phyloP scores from a whole-genome alignment of 2,797 vertebrate species.

The Enteromius afrohamiltoni region DNA sequence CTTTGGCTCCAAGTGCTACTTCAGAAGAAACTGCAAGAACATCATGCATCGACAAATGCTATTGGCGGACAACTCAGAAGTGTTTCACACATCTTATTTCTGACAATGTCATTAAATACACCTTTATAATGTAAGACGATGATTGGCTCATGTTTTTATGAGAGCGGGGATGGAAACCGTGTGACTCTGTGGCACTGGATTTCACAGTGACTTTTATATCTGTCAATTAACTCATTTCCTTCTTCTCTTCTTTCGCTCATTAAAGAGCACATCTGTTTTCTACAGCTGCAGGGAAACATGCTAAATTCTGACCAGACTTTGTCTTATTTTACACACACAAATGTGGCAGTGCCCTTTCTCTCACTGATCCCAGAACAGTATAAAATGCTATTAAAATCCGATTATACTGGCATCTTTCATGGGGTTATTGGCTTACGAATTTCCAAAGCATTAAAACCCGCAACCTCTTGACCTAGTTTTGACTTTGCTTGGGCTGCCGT shows the following conservation, averaged over 20 bases:
- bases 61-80: neutral
- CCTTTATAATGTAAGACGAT: slow-evolving; percentile 25
- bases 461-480: slow-evolving; percentile 53
- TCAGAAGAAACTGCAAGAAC: neutral
- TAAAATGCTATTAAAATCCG: slow-evolving; percentile 43
- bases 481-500: slow-evolving; percentile 33
- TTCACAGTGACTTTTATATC: slow-evolving; percentile 66
- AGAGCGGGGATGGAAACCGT: slow-evolving; percentile 9
- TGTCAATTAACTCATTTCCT: slow-evolving; percentile 69
- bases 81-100: slow-evolving; percentile 33
- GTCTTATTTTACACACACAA: slow-evolving; percentile 42
- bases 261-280: slow-evolving; percentile 75
- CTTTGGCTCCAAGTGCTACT: neutral
- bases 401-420: slow-evolving; percentile 31
- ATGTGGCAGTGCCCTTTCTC: slow-evolving; percentile 46
- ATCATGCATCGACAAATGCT: neutral
- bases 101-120: slow-evolving; percentile 15
- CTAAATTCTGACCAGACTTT: slow-evolving; percentile 58
- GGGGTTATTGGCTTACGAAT: slow-evolving; percentile 32
- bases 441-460: slow-evolving; percentile 37
- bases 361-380: slow-evolving; percentile 24
- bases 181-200: slow-evolving; percentile 51
- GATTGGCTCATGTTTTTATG: slow-evolving; percentile 21
- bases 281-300: slow-evolving; percentile 53
- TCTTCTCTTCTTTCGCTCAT: slow-evolving; percentile 67